Base-by-base conservation (phyloP, 1,140 invertebrate species). In the Diachasma alloeum region DNA sequence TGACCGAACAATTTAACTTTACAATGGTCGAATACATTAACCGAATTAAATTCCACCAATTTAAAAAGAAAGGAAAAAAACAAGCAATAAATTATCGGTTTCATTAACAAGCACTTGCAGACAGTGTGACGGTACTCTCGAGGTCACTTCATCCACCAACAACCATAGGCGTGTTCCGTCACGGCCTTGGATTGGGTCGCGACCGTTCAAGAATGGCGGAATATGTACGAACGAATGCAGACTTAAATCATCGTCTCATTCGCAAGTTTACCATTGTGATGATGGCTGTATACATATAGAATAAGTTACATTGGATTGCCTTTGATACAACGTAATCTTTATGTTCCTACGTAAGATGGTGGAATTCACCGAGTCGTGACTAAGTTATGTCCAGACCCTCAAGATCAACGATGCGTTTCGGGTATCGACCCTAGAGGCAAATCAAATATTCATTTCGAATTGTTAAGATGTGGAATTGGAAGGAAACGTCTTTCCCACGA, bases 361-460 rank as follows among this genome's bases (percentile, higher is more conserved):
- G 44, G 31, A n/a, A 75, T 19, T 42, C 75, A 80, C 81, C 82
- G 81, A 83, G 80, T 84, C 83, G 80, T 85, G 84, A 86, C 84
- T 84, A 85, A 85, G 82, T 83, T 80, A 77, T 82, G 72, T 80
- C 82, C 79, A 78, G 82, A 42, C 17, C 17, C 17, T 39, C 36
- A 22, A 70, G 26, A 76, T 79, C 85, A 87, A 79, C 87, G 85
- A 88, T 87, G 87, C 87, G 87, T 88, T 89, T 88, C 87, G 86
- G 87, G 84, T 88, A 89, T 88, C 87, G 86, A 89, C 87, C 87
- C 87, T 81, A 72, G n/a, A 53, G 48, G 48, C 13, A n/a, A 26
- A 39, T 8, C 44, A 70, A 63, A 76, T 68, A 59, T 22, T 76
- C 44, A 46, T 46, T 37, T 70, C 26, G 53, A 56, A 24, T 81